Percentiles rank a stretch among this genome's conserved stretches.
Evolutionary conservation across 2,888 invertebrate species (phyloP).

Genomic region (Caenorhabditis macrosperma): DNA sequence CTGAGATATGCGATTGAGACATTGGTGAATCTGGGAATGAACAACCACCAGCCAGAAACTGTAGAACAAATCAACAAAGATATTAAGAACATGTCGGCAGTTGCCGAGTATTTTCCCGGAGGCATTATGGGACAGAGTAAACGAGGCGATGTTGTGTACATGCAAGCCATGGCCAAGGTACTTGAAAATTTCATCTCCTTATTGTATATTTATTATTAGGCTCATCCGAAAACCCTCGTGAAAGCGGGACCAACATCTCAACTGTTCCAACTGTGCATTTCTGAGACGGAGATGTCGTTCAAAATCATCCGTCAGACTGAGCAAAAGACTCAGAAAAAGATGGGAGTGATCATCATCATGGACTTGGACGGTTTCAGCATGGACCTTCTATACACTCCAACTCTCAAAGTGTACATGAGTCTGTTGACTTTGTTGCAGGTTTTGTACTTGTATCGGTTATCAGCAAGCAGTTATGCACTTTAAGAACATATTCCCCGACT

Average conservation of each 20-base stretch:
- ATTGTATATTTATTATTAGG: neutral
- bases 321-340: constrained; percentile 56
- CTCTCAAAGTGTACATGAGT: constrained; percentile 73
- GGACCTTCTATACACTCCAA: constrained; percentile 73
- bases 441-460: neutral
- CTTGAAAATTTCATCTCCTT: neutral
- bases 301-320: constrained; percentile 67
- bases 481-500: constrained; percentile 69
- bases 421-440: constrained; percentile 73
- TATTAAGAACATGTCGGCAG: constrained; percentile 62
- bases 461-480: constrained; percentile 8
- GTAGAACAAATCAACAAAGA: constrained; percentile 70
- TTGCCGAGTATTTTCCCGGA: constrained; percentile 75
- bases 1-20: constrained; percentile 55
- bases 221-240: constrained; percentile 71
- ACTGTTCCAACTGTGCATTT: constrained; percentile 69
- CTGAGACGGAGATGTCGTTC: constrained; percentile 71
- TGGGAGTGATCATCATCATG: constrained; percentile 75
- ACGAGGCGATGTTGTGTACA: constrained; percentile 66
- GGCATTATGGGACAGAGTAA: constrained; percentile 66
- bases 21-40: constrained; percentile 55
- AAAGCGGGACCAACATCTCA: constrained; percentile 72
- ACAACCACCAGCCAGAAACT: constrained; percentile 47
- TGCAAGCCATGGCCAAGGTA: constrained; percentile 65
- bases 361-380: constrained; percentile 76